phyloP scores from a whole-genome alignment of 2,797 vertebrate species.

The Antrozous pallidus region DNA sequence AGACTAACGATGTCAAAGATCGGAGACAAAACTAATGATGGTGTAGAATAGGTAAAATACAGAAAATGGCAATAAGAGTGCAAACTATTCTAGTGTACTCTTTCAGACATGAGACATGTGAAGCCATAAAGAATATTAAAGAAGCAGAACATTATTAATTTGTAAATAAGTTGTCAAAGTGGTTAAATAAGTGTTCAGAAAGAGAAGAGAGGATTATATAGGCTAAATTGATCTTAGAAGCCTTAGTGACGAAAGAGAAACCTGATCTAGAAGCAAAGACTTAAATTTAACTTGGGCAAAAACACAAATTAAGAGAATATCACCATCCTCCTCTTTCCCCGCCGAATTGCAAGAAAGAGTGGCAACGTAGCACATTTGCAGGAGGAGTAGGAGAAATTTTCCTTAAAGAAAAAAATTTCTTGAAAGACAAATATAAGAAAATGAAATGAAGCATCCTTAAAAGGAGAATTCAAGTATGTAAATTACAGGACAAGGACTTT shows the following conservation, averaged over 20 bases:
- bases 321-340: background rate
- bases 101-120: background rate
- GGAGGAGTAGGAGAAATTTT: background rate
- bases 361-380: background rate
- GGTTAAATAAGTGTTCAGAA: background rate
- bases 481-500: background rate
- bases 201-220: background rate
- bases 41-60: background rate
- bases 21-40: background rate
- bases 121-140: background rate
- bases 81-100: background rate
- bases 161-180: background rate
- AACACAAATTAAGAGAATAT: background rate
- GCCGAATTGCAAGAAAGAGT: background rate
- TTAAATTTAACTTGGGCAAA: background rate
- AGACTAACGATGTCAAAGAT: background rate
- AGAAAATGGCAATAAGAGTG: background rate
- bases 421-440: background rate
- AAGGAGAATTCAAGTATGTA: background rate
- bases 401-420: background rate
- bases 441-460: background rate
- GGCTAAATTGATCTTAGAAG: background rate
- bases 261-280: background rate
- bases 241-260: background rate
- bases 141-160: background rate